phyloP scores from a whole-genome alignment of 2,113 vertebrate species.

The Apteryx owenii region DNA sequence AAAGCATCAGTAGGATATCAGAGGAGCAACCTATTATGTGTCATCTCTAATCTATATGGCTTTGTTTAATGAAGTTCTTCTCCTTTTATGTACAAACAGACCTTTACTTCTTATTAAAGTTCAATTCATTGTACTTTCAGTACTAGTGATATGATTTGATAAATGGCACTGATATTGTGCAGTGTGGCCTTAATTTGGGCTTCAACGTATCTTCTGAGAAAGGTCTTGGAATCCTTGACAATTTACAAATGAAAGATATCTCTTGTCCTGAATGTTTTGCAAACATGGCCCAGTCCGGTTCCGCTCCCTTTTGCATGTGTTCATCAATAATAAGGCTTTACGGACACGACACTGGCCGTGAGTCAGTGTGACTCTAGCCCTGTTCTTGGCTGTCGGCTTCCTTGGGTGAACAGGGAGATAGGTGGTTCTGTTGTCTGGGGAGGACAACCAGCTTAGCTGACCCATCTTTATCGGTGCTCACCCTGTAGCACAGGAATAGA shows the following conservation, averaged over 20 bases:
- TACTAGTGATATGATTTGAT: background rate
- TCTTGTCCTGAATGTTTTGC: background rate
- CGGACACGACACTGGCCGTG: accelerated
- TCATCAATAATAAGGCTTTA: background rate
- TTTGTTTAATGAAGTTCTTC: constrained; percentile 22
- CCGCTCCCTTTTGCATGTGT: background rate
- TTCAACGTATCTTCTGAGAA: background rate
- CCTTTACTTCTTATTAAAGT: background rate
- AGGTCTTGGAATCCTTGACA: background rate
- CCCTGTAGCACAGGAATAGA: background rate
- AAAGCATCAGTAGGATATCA: background rate
- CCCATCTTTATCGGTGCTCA: background rate
- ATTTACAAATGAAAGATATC: background rate
- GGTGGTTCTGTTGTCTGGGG: background rate
- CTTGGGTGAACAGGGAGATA: background rate
- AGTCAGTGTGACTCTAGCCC: background rate
- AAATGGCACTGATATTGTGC: background rate
- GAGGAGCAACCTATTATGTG: background rate
- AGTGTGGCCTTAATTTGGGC: background rate
- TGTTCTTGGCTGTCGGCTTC: background rate
- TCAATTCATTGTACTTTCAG: background rate
- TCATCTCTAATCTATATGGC: background rate
- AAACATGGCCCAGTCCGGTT: background rate
- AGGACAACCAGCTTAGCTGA: background rate
- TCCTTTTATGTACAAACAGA: background rate